phyloP scores from a whole-genome alignment of 2,888 invertebrate species.

The Phorcus lineatus region DNA sequence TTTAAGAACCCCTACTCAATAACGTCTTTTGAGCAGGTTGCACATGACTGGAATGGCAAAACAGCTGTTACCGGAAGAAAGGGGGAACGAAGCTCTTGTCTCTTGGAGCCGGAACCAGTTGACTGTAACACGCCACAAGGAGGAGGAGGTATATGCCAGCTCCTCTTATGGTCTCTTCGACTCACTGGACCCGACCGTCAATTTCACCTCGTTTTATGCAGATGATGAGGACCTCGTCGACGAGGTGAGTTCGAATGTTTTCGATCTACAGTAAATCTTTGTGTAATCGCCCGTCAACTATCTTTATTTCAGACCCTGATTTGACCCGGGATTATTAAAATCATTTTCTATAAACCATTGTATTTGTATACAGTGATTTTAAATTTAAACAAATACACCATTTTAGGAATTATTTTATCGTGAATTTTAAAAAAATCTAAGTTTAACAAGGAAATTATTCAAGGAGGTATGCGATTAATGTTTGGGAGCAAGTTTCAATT shows the following conservation, averaged over 20 bases:
- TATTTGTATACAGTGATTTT: neutral
- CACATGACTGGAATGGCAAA: constrained; percentile 56
- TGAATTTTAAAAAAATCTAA: no score
- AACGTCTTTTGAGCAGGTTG: constrained; percentile 42
- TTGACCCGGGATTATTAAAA: no score
- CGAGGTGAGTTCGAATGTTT: constrained; percentile 44
- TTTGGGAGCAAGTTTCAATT: no score
- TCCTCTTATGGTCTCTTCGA: constrained; percentile 61
- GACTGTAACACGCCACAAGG: constrained; percentile 62
- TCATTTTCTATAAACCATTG: no score
- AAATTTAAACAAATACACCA: no score
- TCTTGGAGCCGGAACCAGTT: constrained; percentile 67
- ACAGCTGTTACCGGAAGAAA: constrained; percentile 48
- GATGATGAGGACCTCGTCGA: constrained; percentile 62
- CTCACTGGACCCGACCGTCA: constrained; percentile 49
- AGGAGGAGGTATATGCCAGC: constrained; percentile 56
- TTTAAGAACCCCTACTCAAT: no score
- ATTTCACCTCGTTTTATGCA: constrained; percentile 57
- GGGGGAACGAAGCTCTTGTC: constrained; percentile 52
- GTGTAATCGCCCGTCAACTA: no score
- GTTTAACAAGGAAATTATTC: no score
- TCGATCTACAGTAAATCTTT: no score
- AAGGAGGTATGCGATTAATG: no score
- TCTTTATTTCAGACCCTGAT: no score
- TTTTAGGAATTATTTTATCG: no score